Conservation (phyloP, 2,888 invertebrate species). For the Erebia ligea region DNA sequence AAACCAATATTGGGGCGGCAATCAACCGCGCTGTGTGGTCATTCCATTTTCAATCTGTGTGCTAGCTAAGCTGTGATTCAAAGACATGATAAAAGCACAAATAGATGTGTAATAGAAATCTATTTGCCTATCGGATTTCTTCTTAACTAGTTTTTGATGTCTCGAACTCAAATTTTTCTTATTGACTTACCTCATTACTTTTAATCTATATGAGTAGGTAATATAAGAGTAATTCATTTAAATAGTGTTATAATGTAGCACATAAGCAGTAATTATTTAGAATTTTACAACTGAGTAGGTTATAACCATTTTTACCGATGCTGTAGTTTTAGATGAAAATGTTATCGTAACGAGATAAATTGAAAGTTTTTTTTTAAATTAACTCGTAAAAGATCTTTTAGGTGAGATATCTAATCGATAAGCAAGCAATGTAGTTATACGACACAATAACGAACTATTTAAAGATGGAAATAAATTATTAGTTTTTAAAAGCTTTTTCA, state of each 20-base stretch:
- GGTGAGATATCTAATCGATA: too few relatives aligned
- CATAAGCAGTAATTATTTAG: constrained; percentile 42
- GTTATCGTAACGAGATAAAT: too few relatives aligned
- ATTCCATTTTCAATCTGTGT: not conserved
- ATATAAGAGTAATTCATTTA: constrained; percentile 18
- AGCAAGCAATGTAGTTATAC: too few relatives aligned
- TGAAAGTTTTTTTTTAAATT: too few relatives aligned
- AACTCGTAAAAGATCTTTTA: too few relatives aligned
- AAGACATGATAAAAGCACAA: constrained; percentile 55
- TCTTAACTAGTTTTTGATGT: constrained; percentile 46
- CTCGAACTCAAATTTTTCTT: constrained; percentile 17
- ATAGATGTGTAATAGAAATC: constrained; percentile 56
- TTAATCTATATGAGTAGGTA: constrained; percentile 15
- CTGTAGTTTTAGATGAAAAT: not conserved
- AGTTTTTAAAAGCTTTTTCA: too few relatives aligned
- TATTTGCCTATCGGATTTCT: constrained; percentile 53
- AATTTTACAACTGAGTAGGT: not conserved
- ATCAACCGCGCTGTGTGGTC: not conserved
- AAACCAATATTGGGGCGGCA: not conserved
- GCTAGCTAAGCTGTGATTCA: constrained; percentile 47
- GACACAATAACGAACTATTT: too few relatives aligned
- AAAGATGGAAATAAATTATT: too few relatives aligned
- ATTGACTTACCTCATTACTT: constrained; percentile 16
- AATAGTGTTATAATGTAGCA: constrained; percentile 15
- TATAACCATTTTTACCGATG: constrained; percentile 1